Base-by-base conservation (phyloP, 1,140 invertebrate genomes). In the Drosophila prosaltans region DNA sequence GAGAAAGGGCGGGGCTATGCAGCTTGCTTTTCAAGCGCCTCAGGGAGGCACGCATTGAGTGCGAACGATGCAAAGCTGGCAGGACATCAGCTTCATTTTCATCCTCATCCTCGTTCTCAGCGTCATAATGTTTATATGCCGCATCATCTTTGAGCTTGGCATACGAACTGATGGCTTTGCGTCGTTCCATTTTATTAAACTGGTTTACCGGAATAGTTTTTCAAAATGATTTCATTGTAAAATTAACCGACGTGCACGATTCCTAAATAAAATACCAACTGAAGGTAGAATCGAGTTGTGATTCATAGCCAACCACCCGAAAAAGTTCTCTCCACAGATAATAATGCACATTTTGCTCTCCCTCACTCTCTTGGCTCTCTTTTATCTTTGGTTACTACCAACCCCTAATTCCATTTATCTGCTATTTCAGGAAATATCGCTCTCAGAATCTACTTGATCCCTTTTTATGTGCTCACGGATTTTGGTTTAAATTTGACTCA, bases 41-140 rank as follows among this genome's bases (percentile, higher is more conserved):
- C 54, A 96, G 92, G 40, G 96, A 96, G 41, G 95, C 95, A 65
- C 96, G 94, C 75, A 96, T 95, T 40, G 95, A 96, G 76, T 95
- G 94, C 69, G 95, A 95, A 73, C 95, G 94, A 41, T 94, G 94
- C 70, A 95, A 91, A 28, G 80, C 92, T 21, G 90, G 93, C 69
- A 84, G 32, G 1, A 78, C 69, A 51, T 88, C 80, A 2, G 43
- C 58, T 41, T 41, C 54, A 28, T 67, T 57, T 7, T 16, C 76
- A 43, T 62, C 41, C 11, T 74, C 75, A 41, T n/a, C 11, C 21
- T 69, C 72, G 43, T 71, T 64, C 7, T 63, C 30, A 21, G 69
- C 60, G 92, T 51, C 24, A 51, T 10, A 24, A 26, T 24, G 91
- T 51, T 32, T 62, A 45, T 81, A 92, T 91, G 79, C 91, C 91